Conservation (phyloP, 30 jellyfish, hydroid and myxozoan species). For the Chrysaora quinquecirrha region DNA sequence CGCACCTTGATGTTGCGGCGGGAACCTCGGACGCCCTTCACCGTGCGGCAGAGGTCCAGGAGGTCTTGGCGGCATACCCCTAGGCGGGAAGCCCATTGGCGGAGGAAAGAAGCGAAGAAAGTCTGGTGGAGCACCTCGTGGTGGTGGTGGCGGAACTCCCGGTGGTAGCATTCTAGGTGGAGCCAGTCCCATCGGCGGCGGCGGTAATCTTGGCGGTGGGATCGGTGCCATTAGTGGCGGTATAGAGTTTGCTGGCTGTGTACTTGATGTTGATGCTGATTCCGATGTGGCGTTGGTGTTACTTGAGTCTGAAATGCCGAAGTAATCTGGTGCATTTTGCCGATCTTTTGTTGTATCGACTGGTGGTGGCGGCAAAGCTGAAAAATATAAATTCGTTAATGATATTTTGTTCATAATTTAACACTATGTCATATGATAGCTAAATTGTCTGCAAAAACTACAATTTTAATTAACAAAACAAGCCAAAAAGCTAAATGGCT, state of each 20-base stretch:
- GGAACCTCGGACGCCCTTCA: conserved; percentile 65
- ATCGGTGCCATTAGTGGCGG: conserved; percentile 26
- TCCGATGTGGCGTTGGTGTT: background rate
- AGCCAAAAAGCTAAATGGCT: no score
- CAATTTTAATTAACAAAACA: no score
- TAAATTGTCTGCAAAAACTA: no score
- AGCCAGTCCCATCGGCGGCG: conserved; percentile 38
- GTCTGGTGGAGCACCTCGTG: conserved; percentile 58
- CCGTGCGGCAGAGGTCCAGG: conserved; percentile 69
- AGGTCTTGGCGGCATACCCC: conserved; percentile 64
- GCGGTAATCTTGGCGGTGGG: conserved; percentile 49
- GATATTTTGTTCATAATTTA: no score
- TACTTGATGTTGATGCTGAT: background rate
- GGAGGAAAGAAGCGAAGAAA: conserved; percentile 51
- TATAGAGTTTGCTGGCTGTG: background rate
- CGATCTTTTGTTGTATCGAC: background rate
- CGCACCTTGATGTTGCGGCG: conserved; percentile 30
- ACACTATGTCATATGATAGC: no score
- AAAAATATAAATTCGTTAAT: background rate
- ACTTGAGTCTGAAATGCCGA: background rate
- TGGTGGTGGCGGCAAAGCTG: conserved; percentile 85
- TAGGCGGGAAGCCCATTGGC: conserved; percentile 70
- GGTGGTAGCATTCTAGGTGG: conserved; percentile 62
- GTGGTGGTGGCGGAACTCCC: conserved; percentile 72
- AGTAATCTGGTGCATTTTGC: conserved; percentile 23